A percentile compares a stretch with the other conserved stretches of the same genome.
phyloP scores from a whole-genome alignment of 2,113 vertebrate species.

The Lagopus leucura region DNA sequence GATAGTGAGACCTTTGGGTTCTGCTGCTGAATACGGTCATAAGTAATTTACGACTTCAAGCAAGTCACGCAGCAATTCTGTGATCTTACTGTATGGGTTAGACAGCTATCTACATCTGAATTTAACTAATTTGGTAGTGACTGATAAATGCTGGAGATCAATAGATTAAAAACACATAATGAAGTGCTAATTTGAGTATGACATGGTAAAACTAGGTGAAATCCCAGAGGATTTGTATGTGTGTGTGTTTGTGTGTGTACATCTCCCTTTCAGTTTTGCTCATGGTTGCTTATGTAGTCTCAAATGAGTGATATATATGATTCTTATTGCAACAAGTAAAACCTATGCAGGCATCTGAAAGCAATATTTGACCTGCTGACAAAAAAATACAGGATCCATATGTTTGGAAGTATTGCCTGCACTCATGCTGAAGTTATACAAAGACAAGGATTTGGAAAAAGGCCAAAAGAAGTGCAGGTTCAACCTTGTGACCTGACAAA shows the following conservation, averaged over 20 bases:
- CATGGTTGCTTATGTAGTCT: neutral
- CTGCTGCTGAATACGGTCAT: neutral
- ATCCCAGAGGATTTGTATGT: neutral
- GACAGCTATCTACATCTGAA: neutral
- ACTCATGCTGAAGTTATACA: neutral
- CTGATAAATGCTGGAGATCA: neutral
- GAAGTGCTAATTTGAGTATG: neutral
- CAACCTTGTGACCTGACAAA: neutral
- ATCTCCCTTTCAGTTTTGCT: neutral
- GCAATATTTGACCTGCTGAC: conserved; percentile 35
- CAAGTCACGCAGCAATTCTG: neutral
- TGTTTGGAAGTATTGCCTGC: neutral
- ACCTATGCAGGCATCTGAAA: neutral
- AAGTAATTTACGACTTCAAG: neutral
- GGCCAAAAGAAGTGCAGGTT: conserved; percentile 25
- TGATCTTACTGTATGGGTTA: neutral
- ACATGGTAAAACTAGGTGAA: neutral
- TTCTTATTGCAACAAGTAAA: neutral
- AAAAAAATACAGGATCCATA: conserved; percentile 21
- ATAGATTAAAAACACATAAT: neutral
- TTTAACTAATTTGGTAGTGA: neutral
- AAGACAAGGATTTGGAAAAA: conserved; percentile 16
- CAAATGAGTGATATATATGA: neutral
- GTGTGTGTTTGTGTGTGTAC: neutral
- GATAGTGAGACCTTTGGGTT: neutral